A percentile compares a stretch with the other conserved stretches of the same genome.
phyloP scores from a whole-genome alignment of 2,888 invertebrate genomes.

The Ophion ellenae region DNA sequence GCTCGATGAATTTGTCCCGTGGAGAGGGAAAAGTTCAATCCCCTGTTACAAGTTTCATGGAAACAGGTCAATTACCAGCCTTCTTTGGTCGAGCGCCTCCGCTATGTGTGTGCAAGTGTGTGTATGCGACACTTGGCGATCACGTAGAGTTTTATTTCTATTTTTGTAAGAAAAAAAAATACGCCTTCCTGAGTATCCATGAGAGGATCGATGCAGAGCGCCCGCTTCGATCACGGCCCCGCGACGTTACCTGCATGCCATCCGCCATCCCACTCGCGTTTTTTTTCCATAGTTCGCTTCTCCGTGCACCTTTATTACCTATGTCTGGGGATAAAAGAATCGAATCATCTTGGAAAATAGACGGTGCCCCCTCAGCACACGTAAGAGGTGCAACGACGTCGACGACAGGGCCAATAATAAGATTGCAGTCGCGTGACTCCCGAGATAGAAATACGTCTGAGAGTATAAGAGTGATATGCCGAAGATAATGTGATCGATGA shows the following conservation, averaged over 20 bases:
- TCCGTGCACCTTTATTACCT: conserved; percentile 48
- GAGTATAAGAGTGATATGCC: not conserved
- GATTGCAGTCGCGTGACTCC: conserved; percentile 45
- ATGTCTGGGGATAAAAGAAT: conserved; percentile 52
- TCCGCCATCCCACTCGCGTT: conserved; percentile 19
- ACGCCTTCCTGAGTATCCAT: conserved; percentile 25
- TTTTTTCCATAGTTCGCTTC: conserved; percentile 46
- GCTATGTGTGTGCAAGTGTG: conserved; percentile 8
- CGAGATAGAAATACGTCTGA: conserved; percentile 5
- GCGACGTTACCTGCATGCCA: conserved; percentile 40
- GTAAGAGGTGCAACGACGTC: conserved; percentile 1
- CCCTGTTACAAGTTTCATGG: conserved; percentile 37
- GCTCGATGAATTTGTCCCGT: conserved; percentile 34
- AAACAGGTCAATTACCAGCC: conserved; percentile 54
- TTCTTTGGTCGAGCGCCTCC: conserved; percentile 46
- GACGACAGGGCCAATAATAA: conserved; percentile 40
- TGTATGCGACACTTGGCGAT: conserved; percentile 38
- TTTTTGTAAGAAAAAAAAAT: conserved; percentile 51
- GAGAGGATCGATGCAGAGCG: conserved; percentile 52
- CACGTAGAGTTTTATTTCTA: conserved; percentile 51
- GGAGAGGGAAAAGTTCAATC: conserved; percentile 45
- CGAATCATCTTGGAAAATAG: conserved; percentile 49
- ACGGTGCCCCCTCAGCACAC: conserved; percentile 20
- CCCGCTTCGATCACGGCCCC: conserved; percentile 5
- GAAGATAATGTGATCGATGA: conserved; percentile 26